Base-by-base conservation (phyloP, 2,797 vertebrate genomes). In the Ctenosaura bakeri region DNA sequence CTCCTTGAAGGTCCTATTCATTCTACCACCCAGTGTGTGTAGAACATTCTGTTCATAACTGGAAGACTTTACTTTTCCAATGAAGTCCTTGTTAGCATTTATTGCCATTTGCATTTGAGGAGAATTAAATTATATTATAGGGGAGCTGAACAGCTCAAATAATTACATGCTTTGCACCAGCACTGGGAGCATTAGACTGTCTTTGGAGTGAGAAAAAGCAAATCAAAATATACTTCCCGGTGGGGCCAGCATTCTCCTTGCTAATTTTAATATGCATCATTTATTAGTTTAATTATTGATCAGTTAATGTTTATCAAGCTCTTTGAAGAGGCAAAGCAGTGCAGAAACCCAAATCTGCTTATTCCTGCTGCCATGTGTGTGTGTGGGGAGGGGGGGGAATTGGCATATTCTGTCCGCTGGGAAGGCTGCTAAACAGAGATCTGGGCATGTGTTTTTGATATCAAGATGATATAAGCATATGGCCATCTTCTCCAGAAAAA, bases 241-340 rank as follows among this genome's bases (percentile, higher is more conserved):
- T 12, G 6, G 90, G 9, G 20, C 4, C 88, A 90, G 1, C 54
- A 54, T 85, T 93, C 84, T 89, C 92, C 88, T 32, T 50, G 59
- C 80, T 92, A 80, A 46, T 54, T 89, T 94, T 76, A 90, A 85
- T 76, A 90, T 82, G 90, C 71, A 90, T 90, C 29, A 71, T 62
- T 92, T 94, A 92, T 83, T 73, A 62, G 22, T 35, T 93, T 88
- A 94, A 91, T 93, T 94, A 90, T 93, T 93, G 92, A 94, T 94
- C 90, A 86, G 87, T 52, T 78, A 90, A 89, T 77, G 66, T 90
- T 94, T 0, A 4, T 86, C 86, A 88, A 94, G 4, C 46, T 86
- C 85, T 91, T 90, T 91, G 89, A 95, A 91, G 90, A 89, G 85
- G 83, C 91, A 94, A 94, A 90, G 2, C 84, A 81, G 76, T 83